A percentile compares a stretch with the other conserved stretches of the same genome.
These are phyloP conservation scores for Taurulus bubalis DNA, from an alignment of 2,113 vertebrate species.

Conservation along the genomic window DNA sequence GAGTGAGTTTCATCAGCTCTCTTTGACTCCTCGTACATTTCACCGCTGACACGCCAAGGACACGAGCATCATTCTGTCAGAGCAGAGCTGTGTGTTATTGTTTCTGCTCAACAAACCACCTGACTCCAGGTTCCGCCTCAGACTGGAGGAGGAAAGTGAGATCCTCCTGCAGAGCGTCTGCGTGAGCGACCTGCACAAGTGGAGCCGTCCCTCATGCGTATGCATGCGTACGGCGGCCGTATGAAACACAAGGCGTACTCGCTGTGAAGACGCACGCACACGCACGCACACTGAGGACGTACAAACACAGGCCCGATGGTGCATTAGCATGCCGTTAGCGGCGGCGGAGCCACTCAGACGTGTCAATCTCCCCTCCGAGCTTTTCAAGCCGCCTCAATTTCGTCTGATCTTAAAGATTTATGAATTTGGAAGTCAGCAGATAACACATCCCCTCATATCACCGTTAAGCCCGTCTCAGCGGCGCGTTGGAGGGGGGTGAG, in stretches of 20 bases:
- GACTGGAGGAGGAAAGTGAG: not conserved
- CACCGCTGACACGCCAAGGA: constrained; percentile 27
- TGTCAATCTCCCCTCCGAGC: constrained; percentile 74
- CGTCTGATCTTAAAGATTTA: constrained; percentile 81
- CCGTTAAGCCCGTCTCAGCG: constrained; percentile 65
- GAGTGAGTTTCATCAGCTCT: constrained; percentile 1
- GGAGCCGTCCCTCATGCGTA: constrained; percentile 41
- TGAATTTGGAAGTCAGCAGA: constrained; percentile 82
- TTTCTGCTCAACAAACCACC: too few relatives aligned
- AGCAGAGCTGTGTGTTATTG: not conserved
- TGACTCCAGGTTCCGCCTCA: too few relatives aligned
- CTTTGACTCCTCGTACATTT: not conserved
- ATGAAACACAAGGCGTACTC: constrained; percentile 36
- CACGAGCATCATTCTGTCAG: not conserved
- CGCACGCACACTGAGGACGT: constrained; percentile 15
- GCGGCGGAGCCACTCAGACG: constrained; percentile 68
- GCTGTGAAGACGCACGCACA: not conserved
- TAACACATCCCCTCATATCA: constrained; percentile 80
- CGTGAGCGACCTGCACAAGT: not conserved
- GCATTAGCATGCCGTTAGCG: constrained; percentile 74
- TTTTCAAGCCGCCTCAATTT: constrained; percentile 79
- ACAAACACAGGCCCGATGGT: constrained; percentile 42
- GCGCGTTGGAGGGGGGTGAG: constrained; percentile 5
- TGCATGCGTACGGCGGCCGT: constrained; percentile 38
- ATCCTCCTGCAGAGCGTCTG: not conserved